phyloP scores from a whole-genome alignment of 2,888 invertebrate genomes.

The Pediacus dermestoides region DNA sequence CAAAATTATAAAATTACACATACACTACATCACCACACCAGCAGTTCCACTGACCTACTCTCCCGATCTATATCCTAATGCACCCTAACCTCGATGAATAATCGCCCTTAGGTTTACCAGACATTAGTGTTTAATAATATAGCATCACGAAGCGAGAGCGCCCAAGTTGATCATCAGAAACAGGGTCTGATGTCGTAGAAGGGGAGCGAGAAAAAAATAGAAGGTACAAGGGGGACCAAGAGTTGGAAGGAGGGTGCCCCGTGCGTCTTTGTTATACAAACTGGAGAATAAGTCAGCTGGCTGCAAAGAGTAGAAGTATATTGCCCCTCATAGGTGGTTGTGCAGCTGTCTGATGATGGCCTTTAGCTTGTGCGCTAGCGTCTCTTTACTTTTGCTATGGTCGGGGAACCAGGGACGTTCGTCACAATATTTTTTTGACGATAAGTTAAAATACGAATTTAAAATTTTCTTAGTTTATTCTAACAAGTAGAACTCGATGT shows the following conservation, averaged over 20 bases:
- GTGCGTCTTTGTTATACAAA: slow-evolving; percentile 46
- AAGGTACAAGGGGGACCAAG: slow-evolving; percentile 31
- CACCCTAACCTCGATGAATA: slow-evolving; percentile 21
- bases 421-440: too few relatives aligned
- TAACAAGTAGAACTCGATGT: too few relatives aligned
- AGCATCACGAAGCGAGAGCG: slow-evolving; percentile 3
- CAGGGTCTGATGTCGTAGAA: slow-evolving; percentile 13
- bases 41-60: slow-evolving; percentile 40
- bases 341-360: slow-evolving; percentile 17
- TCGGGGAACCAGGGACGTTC: slow-evolving; percentile 34
- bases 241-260: slow-evolving; percentile 42
- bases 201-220: slow-evolving; percentile 10
- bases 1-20: slow-evolving; percentile 21
- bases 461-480: too few relatives aligned
- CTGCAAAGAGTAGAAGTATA: slow-evolving; percentile 29
- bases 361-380: not conserved
- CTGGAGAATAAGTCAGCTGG: slow-evolving; percentile 51
- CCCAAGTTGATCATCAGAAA: slow-evolving; percentile 13
- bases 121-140: slow-evolving; percentile 3
- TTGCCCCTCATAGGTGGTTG: slow-evolving; percentile 11
- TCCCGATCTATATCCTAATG: slow-evolving; percentile 22
- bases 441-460: too few relatives aligned
- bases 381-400: not conserved
- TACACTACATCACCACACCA: too few relatives aligned
- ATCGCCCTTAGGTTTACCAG: slow-evolving; percentile 27